Evolutionary conservation across 2,113 vertebrate species (phyloP).

Genomic region (Lepisosteus oculatus): DNA sequence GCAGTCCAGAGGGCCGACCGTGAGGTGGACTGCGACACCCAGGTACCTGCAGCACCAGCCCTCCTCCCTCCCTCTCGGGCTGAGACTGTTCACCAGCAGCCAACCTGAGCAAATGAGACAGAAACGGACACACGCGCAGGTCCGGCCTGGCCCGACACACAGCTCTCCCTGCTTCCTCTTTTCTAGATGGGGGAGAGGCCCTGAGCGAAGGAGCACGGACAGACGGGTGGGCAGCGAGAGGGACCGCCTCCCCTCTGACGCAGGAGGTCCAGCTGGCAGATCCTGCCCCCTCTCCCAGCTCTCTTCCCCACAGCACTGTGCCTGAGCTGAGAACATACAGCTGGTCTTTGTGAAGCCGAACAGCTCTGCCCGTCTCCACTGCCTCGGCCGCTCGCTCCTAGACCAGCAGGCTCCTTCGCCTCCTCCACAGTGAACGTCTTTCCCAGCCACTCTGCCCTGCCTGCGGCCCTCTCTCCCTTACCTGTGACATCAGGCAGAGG

Average conservation of each 20-base stretch:
- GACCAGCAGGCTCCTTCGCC: too few relatives aligned
- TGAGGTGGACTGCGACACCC: too few relatives aligned
- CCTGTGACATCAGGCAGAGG: too few relatives aligned
- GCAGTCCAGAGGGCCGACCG: too few relatives aligned
- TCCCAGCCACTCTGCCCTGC: neutral
- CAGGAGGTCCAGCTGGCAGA: neutral
- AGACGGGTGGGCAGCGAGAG: neutral
- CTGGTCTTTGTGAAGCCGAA: too few relatives aligned
- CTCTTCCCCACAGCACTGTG: neutral
- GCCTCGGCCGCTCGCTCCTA: too few relatives aligned
- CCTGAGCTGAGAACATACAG: too few relatives aligned
- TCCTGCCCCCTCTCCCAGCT: neutral
- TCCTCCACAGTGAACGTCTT: constrained; percentile 37
- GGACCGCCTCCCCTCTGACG: neutral
- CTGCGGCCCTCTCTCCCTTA: too few relatives aligned
- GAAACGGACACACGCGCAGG: too few relatives aligned
- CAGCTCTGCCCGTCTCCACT: too few relatives aligned
- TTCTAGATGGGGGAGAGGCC: neutral
- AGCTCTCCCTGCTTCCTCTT: constrained; percentile 13
- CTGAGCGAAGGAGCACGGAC: neutral
- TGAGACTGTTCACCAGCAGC: neutral
- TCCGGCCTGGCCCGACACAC: constrained; percentile 10
- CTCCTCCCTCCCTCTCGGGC: constrained; percentile 35
- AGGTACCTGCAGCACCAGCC: constrained; percentile 16
- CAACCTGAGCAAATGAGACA: too few relatives aligned